Conservation (phyloP, 2,888 invertebrate genomes). For the Noctua fimbriata region DNA sequence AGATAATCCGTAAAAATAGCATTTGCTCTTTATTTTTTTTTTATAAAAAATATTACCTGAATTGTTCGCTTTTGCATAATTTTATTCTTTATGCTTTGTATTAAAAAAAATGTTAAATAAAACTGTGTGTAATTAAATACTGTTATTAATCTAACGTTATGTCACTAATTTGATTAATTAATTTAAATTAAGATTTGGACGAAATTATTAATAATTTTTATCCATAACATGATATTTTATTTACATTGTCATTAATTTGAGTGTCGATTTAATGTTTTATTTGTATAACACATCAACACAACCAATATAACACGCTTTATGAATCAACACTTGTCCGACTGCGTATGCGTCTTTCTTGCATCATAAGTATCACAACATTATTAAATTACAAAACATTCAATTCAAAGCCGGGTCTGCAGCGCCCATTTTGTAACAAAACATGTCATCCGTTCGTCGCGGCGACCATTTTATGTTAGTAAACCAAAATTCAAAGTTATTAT, state of each 20-base stretch:
- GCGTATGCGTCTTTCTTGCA: not conserved
- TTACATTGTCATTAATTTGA: not conserved
- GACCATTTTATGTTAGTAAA: not conserved
- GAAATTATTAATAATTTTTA: slow-evolving; percentile 16
- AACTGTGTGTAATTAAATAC: not conserved
- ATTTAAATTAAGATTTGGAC: slow-evolving; percentile 27
- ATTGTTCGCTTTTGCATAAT: slow-evolving; percentile 59
- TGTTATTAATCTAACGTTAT: not conserved
- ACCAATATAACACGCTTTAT: slow-evolving; percentile 8
- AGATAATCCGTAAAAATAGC: slow-evolving; percentile 54
- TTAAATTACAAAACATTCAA: not conserved
- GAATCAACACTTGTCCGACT: slow-evolving; percentile 18
- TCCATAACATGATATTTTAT: slow-evolving; percentile 1
- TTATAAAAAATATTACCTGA: too few species aligned
- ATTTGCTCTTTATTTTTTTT: too few species aligned
- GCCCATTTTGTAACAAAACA: not conserved
- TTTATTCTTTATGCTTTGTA: slow-evolving; percentile 37
- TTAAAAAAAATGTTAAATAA: not conserved
- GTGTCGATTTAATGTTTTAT: slow-evolving; percentile 1
- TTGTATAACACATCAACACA: slow-evolving; percentile 1
- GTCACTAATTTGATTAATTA: not conserved
- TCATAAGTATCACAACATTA: not conserved
- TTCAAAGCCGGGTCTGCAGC: not conserved
- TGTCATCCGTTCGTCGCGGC: not conserved
- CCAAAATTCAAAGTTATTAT: not conserved